These are phyloP conservation scores for Menidia menidia DNA, from an alignment of 2,797 vertebrate species.

Conservation along the genomic window DNA sequence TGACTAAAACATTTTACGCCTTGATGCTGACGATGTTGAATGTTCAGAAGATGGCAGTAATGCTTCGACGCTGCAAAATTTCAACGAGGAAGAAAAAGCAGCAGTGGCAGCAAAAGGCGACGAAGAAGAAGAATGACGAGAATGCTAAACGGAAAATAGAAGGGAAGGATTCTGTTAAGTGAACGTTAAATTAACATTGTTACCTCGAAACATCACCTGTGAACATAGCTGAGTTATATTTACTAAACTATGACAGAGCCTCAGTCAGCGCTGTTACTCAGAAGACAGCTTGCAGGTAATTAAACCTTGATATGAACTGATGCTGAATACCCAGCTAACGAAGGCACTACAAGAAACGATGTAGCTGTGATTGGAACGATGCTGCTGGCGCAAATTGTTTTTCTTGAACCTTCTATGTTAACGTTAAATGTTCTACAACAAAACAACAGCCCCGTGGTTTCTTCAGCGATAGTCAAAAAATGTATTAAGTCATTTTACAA, in stretches of 20 bases:
- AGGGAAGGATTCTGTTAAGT: conserved; percentile 38
- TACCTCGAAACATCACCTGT: conserved; percentile 46
- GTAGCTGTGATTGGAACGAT: conserved; percentile 60
- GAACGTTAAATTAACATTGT: conserved; percentile 54
- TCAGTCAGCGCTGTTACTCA: conserved; percentile 94
- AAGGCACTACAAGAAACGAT: conserved; percentile 20
- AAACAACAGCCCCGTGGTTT: neutral
- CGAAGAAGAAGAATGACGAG: conserved; percentile 74
- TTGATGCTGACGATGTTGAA: neutral
- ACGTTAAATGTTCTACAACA: conserved; percentile 14
- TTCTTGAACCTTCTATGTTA: conserved; percentile 43
- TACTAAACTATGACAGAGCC: conserved; percentile 91
- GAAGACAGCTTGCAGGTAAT: conserved; percentile 98
- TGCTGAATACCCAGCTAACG: conserved; percentile 54
- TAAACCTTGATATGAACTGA: conserved; percentile 40
- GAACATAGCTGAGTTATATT: conserved; percentile 49
- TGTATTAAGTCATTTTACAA: neutral
- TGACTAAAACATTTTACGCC: too few species aligned
- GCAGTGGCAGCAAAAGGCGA: conserved; percentile 22
- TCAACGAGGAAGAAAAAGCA: conserved; percentile 32
- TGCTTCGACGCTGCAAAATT: neutral
- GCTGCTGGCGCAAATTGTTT: conserved; percentile 58
- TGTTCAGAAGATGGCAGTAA: conserved; percentile 40
- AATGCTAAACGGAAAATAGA: conserved; percentile 75
- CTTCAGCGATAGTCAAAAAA: neutral